phyloP scores from a whole-genome alignment of 1,140 invertebrate species.

The Manduca sexta region DNA sequence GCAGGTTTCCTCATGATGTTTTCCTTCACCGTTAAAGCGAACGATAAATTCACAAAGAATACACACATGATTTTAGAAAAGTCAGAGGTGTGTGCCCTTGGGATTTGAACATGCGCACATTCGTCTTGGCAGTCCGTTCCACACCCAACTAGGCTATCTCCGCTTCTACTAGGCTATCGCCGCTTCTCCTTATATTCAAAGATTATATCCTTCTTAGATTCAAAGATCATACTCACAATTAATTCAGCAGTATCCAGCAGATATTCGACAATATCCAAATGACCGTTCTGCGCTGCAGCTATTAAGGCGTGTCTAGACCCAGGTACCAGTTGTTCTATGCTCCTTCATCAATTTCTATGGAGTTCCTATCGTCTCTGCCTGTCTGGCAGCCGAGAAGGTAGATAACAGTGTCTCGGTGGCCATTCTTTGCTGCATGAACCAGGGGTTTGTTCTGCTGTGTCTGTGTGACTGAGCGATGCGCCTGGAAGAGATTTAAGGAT shows the following conservation, averaged over 20 bases:
- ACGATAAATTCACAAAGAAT: no score
- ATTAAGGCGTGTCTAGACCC: constrained; percentile 88
- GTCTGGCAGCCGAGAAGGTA: constrained; percentile 91
- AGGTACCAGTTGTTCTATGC: constrained; percentile 65
- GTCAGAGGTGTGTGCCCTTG: no score
- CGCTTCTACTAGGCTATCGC: no score
- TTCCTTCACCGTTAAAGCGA: no score
- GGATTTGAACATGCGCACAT: no score
- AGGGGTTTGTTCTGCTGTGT: constrained; percentile 91
- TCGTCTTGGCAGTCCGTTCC: no score
- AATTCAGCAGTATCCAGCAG: constrained; percentile 90
- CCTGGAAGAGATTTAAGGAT: constrained; percentile 57
- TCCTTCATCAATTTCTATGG: constrained; percentile 57
- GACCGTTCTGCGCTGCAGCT: constrained; percentile 89
- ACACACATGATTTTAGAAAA: no score
- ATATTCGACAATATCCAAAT: constrained; percentile 91
- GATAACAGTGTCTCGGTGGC: constrained; percentile 87
- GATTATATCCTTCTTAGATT: no score
- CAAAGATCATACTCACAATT: constrained; percentile 80
- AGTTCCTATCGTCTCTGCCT: constrained; percentile 68
- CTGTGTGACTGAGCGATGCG: constrained; percentile 84
- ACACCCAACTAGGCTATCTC: no score
- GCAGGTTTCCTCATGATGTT: no score
- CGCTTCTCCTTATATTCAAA: no score
- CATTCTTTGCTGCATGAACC: constrained; percentile 91